Conservation (phyloP, 1,140 invertebrate species). For the Heliothis virescens region DNA sequence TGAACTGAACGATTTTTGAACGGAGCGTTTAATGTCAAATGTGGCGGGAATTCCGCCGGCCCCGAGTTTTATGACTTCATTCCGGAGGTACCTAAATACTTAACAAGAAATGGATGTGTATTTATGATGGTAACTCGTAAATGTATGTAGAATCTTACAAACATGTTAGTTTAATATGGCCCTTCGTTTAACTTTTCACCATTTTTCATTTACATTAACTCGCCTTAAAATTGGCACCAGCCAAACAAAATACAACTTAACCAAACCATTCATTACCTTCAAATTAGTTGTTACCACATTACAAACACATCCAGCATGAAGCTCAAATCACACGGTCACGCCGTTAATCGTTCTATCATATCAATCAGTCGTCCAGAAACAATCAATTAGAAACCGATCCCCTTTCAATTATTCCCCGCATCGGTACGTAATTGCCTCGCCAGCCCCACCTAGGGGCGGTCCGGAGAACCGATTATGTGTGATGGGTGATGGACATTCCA, state of each 20-base stretch:
- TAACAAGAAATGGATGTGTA: constrained; percentile 14
- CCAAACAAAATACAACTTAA: not conserved
- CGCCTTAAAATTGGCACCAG: not conserved
- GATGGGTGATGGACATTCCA: constrained; percentile 55
- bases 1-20: constrained; percentile 71
- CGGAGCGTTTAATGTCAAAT: constrained; percentile 76
- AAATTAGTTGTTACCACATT: not conserved
- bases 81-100: constrained; percentile 12
- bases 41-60: constrained; percentile 62
- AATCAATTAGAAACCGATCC: constrained; percentile 81
- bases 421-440: constrained; percentile 75
- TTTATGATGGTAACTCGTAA: constrained; percentile 19
- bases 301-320: not conserved
- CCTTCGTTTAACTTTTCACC: too few species aligned
- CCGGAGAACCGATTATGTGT: constrained; percentile 46
- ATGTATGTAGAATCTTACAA: not conserved
- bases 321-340: constrained; percentile 6
- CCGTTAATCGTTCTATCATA: constrained; percentile 78
- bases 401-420: constrained; percentile 80
- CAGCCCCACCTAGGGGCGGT: constrained; percentile 54
- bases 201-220: not conserved
- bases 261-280: not conserved
- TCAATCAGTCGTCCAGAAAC: constrained; percentile 78
- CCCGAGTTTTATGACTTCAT: constrained; percentile 56
- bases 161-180: too few species aligned